Base-by-base conservation (phyloP, 1,140 invertebrate species). In the Zaprionus inermis region DNA sequence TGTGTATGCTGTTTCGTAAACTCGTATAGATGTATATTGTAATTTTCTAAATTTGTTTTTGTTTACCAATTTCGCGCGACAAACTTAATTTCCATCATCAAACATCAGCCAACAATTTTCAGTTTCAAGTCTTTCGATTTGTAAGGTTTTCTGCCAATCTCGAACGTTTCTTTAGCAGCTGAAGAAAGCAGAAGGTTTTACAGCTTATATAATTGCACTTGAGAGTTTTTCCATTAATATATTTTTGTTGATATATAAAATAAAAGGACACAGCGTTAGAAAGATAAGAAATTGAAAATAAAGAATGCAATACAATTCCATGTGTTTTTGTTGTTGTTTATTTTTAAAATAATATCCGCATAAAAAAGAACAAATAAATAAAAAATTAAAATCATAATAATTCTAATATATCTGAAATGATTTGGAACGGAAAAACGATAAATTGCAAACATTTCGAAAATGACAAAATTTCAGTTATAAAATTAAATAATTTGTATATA, bases 161-260 rank as follows among this genome's bases (percentile, higher is more conserved):
- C 57, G 38, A 73, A 69, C 56, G 11, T 63, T 64, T 28, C 28
- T 32, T 57, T 69, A 73, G 69, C 61, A 79, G 76, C 66, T 86
- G 70, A 88, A 72, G 70, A 88, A 89, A 89, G 84, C 84, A 78
- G 70, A 75, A 80, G 64, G 73, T 79, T 82, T 79, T 76, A 79
- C 72, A 88, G 80, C 64, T 89, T 74, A 79, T 83, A 75, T 88
- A 88, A 88, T 88, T 88, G 83, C 83, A 88, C 83, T 88, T 88
- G 83, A 88, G 81, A 88, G 84, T 78, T 78, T 58, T 65, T 51
- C 57, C 63, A 30, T 24, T 44, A 41, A 61, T 61, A 30, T 52
- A 41, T 56, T 28, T 24, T 22, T 32, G 9, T 58, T 44, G 12
- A 41, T 32, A 36, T 24, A 58, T 3, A 57, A 41, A n/a, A 34